Conservation (phyloP, 2,113 vertebrate genomes). For the Leptosomus discolor region DNA sequence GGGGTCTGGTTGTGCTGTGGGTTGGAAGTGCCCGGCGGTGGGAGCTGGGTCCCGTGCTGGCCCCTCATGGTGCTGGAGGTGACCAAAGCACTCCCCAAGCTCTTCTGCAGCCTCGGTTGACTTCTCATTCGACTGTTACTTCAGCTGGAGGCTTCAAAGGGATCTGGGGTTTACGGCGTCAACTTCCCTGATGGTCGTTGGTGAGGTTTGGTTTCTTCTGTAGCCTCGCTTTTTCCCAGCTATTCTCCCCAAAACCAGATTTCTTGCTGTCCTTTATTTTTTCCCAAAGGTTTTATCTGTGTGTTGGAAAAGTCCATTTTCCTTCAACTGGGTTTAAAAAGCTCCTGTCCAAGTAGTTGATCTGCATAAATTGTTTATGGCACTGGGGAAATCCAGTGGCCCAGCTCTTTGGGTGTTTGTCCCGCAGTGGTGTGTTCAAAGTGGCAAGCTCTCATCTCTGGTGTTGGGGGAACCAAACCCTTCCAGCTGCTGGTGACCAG, state of each 20-base stretch:
- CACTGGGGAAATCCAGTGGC: not conserved
- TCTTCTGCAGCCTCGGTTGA: not conserved
- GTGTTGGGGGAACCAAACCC: not conserved
- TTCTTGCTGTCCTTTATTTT: not conserved
- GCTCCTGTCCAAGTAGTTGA: not conserved
- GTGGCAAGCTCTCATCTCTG: rapidly evolving
- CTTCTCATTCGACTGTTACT: not conserved
- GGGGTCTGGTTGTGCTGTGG: not conserved
- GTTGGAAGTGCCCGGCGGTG: rapidly evolving
- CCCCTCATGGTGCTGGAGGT: not conserved
- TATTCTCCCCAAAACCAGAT: not conserved
- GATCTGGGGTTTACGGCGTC: not conserved
- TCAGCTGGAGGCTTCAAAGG: not conserved
- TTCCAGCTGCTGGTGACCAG: not conserved
- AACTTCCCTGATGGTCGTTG: rapidly evolving
- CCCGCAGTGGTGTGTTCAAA: not conserved
- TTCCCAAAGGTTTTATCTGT: not conserved
- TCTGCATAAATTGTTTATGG: not conserved
- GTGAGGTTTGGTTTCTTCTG: not conserved
- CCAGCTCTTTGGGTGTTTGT: not conserved
- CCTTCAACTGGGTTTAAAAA: not conserved
- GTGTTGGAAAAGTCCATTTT: not conserved
- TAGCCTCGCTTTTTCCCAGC: not conserved
- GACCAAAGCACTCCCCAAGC: not conserved
- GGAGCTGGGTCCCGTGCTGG: not conserved